phyloP scores from a whole-genome alignment of 1,140 invertebrate species.

The Tyrophagus putrescentiae region DNA sequence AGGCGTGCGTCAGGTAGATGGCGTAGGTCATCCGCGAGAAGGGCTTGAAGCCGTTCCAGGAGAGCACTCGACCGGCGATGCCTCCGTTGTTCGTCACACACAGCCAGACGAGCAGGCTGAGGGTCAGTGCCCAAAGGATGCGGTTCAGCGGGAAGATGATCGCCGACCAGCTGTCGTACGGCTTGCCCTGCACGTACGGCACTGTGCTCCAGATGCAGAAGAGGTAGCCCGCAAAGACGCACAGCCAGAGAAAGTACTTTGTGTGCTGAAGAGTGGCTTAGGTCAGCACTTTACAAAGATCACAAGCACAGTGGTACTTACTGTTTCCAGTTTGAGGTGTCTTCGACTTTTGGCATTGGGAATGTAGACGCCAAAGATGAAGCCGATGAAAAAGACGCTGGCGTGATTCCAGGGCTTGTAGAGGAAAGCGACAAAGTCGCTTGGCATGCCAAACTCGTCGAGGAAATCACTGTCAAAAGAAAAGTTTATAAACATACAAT shows the following conservation, averaged over 20 bases:
- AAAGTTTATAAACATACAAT: too few relatives aligned
- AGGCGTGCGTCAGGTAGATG: conserved; percentile 26
- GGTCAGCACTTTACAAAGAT: too few relatives aligned
- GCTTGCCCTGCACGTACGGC: background rate
- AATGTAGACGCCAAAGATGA: too few relatives aligned
- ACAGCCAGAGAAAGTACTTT: background rate
- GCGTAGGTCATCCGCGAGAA: conserved; percentile 26
- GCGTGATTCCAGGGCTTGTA: background rate
- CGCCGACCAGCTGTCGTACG: conserved; percentile 6
- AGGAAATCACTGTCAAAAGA: too few relatives aligned
- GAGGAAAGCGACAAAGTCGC: background rate
- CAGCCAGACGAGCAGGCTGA: conserved; percentile 26
- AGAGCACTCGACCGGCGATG: conserved; percentile 23
- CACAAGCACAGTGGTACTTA: too few relatives aligned
- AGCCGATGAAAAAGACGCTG: background rate
- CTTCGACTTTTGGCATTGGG: too few relatives aligned
- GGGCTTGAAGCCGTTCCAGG: conserved; percentile 23
- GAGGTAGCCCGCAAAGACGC: background rate
- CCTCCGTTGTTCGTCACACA: conserved; percentile 27
- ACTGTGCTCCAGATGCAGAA: conserved; percentile 11
- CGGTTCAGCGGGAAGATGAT: conserved; percentile 25
- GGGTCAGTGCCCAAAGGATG: conserved; percentile 28
- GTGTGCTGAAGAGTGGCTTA: too few relatives aligned
- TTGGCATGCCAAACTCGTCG: background rate
- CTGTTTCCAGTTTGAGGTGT: too few relatives aligned